Conservation (phyloP, 2,113 vertebrate genomes). For the Myrmecophaga tridactyla region DNA sequence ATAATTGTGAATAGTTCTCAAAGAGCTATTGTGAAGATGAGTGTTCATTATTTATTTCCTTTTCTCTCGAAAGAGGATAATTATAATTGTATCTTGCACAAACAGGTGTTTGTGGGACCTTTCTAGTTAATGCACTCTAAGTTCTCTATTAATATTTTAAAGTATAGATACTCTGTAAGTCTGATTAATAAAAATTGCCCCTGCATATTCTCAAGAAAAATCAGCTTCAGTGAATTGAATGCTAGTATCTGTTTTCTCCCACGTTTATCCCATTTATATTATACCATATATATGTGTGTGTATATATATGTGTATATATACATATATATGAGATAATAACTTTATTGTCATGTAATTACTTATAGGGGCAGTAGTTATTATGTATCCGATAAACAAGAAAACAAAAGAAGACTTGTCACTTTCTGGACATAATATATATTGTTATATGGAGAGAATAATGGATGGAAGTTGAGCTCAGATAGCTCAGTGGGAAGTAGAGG, state of each 20-base stretch:
- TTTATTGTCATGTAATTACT: conserved; percentile 1
- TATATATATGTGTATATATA: too few species aligned
- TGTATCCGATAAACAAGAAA: neutral
- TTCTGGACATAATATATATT: neutral
- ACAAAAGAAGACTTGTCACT: neutral
- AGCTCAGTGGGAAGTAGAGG: neutral
- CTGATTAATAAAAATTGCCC: conserved; percentile 40
- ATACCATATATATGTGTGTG: too few species aligned
- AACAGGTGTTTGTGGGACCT: neutral
- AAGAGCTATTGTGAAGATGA: neutral
- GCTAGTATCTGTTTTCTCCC: neutral
- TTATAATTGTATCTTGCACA: conserved; percentile 37
- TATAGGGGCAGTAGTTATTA: neutral
- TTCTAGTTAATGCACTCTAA: conserved; percentile 41
- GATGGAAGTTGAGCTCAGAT: neutral
- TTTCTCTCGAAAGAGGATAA: conserved; percentile 28
- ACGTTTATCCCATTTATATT: too few species aligned
- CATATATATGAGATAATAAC: neutral
- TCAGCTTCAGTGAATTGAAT: conserved; percentile 28
- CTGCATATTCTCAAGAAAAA: conserved; percentile 5
- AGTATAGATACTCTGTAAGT: conserved; percentile 17
- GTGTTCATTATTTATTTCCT: neutral
- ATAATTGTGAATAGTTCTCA: neutral
- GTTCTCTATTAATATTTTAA: conserved; percentile 61
- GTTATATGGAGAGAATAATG: neutral